Evolutionary conservation across 1,140 invertebrate genomes (phyloP), one percentile per base, ranked within the genome.

Genomic region (Brachionus manjavacas): DNA sequence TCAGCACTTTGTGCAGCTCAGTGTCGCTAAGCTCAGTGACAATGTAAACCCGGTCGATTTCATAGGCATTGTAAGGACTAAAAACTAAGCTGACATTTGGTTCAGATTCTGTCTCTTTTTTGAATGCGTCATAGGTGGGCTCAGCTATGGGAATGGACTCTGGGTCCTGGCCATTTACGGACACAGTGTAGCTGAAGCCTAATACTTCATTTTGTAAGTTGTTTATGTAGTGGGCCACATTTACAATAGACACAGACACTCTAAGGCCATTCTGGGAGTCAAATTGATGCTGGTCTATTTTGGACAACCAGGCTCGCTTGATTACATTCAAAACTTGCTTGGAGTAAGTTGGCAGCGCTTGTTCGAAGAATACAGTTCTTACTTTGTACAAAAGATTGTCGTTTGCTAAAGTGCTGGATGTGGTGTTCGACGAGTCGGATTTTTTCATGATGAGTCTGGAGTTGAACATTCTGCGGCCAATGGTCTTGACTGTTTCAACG

Each of bases 111-210:
- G 52, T 81, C 14, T 41, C 49, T 81, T 20, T 60, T 23, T 16
- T 68, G 12, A 81, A 64, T n/a, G 31, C 52, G 25, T 60, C 64
- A 68, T 64, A 81, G 25, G 52, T 68, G 0, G 79, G 79, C n/a
- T 81, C 79, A 6, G 49, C 12, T 16, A 81, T 64, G 3, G 16
- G 8, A 1, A 81, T 11, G 4, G 60, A 43, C 28, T 81, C 79
- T 9, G 79, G 79, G 64, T 81, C 79, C 64, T 81, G 52, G 16
- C 79, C 79, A 68, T 81, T 81, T 12, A 81, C 39, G 12, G 79
- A 81, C n/a, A 81, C 39, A 41, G 79, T 81, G 52, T 81, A 81
- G 11, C 60, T 81, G 25, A 81, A 81, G 16, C 79, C 79, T 12
- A 64, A 23, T 11, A 81, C 20, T 60, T 68, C 64, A 20, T 35